Base-by-base conservation (phyloP, 2,888 invertebrate genomes). In the Villa cingulata region DNA sequence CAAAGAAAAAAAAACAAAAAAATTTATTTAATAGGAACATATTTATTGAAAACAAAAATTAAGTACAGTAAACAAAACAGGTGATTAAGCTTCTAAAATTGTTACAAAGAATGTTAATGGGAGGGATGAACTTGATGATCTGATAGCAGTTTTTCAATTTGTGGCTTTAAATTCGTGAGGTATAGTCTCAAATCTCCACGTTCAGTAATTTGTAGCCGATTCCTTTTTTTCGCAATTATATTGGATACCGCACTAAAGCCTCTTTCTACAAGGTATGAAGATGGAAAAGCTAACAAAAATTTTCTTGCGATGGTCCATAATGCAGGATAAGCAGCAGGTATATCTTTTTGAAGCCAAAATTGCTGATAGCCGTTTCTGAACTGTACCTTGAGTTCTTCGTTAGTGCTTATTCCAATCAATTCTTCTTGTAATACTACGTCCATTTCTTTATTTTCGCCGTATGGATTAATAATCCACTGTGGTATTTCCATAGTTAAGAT, bases 381-480 rank as follows among this genome's bases (percentile, higher is more conserved):
- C 41, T 41, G 41, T 29, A 29, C 41, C 16, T 41, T 41, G 5
- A 41, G 29, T 29, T 29, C 17, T 41, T 29, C 27, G 5, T 41
- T 41, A 29, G 27, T 41, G n/a, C 9, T 41, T 41, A 41, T 3
- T 41, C 29, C 41, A 5, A 27, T 9, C 27, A 41, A 4, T 41
- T 41, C 12, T 29, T 41, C 41, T 41, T 41, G 41, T 41, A 29
- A 9, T 29, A 41, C 16, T 27, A 41, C 27, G 29, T 41, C 16
- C 16, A 16, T 41, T 27, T 41, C 41, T 41, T 41, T 29, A 29
- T 29, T 41, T 27, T 41, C 27, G 5, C 23, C 41, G 29, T 29
- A 29, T 42, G 42, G 34, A 42, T 42, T 42, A 32, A 42, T 42
- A 34, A 42, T 42, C 32, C 34, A 34, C 19, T 16, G 34, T 42